Evolutionary conservation across 2,888 invertebrate genomes (phyloP).

Genomic region (Drosophila meridionalis): DNA sequence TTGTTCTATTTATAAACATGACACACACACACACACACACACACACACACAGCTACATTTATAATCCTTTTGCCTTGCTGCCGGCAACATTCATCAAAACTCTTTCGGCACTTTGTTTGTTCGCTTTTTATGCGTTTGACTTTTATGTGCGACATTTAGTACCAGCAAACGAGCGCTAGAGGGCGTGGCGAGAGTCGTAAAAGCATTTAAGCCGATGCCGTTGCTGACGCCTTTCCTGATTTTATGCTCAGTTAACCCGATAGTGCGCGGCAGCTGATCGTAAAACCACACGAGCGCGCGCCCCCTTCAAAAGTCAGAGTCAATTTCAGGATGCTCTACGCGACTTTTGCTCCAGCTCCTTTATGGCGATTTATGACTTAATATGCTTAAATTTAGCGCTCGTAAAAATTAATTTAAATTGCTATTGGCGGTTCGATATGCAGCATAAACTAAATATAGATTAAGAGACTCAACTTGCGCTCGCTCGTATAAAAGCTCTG

Average conservation of each 20-base stretch:
- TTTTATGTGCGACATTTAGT: constrained; percentile 72
- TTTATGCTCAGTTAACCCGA: constrained; percentile 75
- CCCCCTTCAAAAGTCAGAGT: constrained; percentile 68
- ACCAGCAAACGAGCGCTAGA: constrained; percentile 23
- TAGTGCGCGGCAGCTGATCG: constrained; percentile 56
- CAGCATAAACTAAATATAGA: constrained; percentile 5
- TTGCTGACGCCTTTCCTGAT: constrained; percentile 68
- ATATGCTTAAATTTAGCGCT: constrained; percentile 30
- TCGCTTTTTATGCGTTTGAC: constrained; percentile 57
- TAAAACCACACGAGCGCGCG: constrained; percentile 72
- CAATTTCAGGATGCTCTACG: constrained; percentile 57
- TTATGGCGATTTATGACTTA: constrained; percentile 59
- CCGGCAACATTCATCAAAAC: constrained; percentile 71
- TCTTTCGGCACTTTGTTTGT: constrained; percentile 67
- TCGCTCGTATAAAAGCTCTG: not conserved
- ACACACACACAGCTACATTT: constrained; percentile 30
- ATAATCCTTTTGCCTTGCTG: constrained; percentile 46
- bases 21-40: constrained; percentile 12
- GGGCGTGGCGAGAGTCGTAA: constrained; percentile 51
- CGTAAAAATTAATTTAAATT: constrained; percentile 75
- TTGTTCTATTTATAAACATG: not conserved
- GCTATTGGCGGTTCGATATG: constrained; percentile 34
- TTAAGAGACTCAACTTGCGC: not conserved
- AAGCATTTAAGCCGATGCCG: constrained; percentile 67
- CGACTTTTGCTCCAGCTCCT: constrained; percentile 1